Base-by-base conservation (phyloP, 2,113 vertebrate genomes). In the Poicephalus meyeri region DNA sequence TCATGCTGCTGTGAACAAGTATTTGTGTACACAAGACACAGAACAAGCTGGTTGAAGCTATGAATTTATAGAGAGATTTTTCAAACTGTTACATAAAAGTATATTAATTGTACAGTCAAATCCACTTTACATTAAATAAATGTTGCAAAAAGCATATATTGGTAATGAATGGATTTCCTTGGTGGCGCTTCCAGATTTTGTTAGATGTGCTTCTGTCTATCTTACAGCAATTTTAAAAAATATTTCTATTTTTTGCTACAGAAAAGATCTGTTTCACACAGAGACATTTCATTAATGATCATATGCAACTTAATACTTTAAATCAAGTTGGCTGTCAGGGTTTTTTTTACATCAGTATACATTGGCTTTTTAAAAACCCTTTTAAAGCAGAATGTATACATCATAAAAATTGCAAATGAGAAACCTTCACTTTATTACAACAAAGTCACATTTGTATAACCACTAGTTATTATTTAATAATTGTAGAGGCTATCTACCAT, bases 181-280 rank as follows among this genome's bases (percentile, higher is more conserved):
- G 17, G 11, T 24, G 13, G 33, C 42, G 7, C 76, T 20, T 13
- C 18, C 1, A 1, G 14, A 0, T 28, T 50, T 68, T 81, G 1
- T 73, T 58, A 82, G 19, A 3, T n/a, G 8, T 55, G 16, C 6
- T 91, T 88, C 29, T 41, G 20, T 10, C 4, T 69, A 65, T 24
- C 18, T 41, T 70, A 50, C 88, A 66, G 0, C 2, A 28, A 6
- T 64, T 80, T 31, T 3, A 2, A 66, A 56, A 76, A 42, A 74
- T 29, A 19, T 12, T 35, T 12, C 9, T 1, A 85, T n/a, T 28
- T 79, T 56, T 68, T 87, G 61, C 26, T 47, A 13, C 16, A 76
- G 18, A 9, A 81, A 77, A 47, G 15, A 44, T 46, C 10, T 28
- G 4, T 58, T 91, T 86, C 33, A 31, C 21, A 39, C 8, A 35